phyloP scores from a whole-genome alignment of 2,888 invertebrate species.

The Eupithecia subfuscata region DNA sequence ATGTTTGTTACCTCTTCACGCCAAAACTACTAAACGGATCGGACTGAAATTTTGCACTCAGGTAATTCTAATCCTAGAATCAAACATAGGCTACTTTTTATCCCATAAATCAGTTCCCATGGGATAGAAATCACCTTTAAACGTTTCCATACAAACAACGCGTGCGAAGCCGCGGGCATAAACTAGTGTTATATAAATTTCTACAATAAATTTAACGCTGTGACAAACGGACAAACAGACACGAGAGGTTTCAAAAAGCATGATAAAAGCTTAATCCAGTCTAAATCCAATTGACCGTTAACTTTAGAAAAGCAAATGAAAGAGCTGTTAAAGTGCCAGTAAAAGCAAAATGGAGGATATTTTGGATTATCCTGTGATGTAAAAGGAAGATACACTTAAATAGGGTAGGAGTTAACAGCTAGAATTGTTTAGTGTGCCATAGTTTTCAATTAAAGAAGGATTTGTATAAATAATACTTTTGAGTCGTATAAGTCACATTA shows the following conservation, averaged over 20 bases:
- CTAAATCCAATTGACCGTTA: constrained; percentile 39
- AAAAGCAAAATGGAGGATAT: constrained; percentile 45
- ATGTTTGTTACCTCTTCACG: too few relatives aligned
- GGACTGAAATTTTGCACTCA: too few relatives aligned
- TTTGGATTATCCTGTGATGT: constrained; percentile 45
- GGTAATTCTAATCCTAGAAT: too few relatives aligned
- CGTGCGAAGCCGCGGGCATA: too few relatives aligned
- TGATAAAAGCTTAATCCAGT: not conserved
- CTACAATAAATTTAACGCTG: not conserved
- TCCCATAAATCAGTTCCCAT: too few relatives aligned
- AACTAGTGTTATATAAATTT: not conserved
- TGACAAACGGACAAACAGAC: not conserved
- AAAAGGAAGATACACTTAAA: constrained; percentile 34
- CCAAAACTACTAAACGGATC: too few relatives aligned
- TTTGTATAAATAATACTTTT: not conserved
- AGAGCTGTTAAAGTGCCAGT: constrained; percentile 43
- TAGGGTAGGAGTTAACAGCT: constrained; percentile 14
- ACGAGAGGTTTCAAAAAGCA: not conserved
- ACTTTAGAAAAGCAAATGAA: constrained; percentile 38
- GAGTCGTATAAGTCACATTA: too few relatives aligned
- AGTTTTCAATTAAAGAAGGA: not conserved
- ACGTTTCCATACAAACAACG: too few relatives aligned
- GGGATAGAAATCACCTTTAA: too few relatives aligned
- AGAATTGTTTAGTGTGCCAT: not conserved
- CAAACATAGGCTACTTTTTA: too few relatives aligned